Percentiles rank a stretch among this genome's conserved stretches.
Conservation (phyloP, 2,888 invertebrate species). For the Drosophila merina region DNA sequence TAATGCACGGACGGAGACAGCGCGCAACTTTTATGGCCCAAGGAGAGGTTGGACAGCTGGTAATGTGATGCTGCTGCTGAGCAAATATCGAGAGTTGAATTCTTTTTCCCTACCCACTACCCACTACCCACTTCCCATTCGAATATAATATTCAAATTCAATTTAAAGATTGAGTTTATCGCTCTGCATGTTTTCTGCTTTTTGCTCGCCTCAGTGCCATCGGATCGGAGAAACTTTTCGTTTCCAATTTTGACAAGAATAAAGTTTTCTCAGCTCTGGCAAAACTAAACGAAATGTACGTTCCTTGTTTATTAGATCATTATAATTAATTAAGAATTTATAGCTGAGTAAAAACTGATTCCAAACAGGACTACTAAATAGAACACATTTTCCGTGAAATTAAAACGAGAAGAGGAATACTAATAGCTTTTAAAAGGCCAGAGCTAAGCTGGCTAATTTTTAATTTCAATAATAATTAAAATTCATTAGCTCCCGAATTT, state of each 20-base stretch:
- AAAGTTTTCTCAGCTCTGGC: background rate
- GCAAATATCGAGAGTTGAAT: constrained; percentile 65
- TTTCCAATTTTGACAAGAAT: constrained; percentile 14
- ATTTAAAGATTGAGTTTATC: constrained; percentile 78
- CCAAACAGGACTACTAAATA: background rate
- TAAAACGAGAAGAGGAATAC: background rate
- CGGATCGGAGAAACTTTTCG: constrained; percentile 19
- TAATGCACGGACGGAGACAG: constrained; percentile 76
- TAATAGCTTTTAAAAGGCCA: background rate
- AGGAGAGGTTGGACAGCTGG: constrained; percentile 57
- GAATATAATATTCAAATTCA: constrained; percentile 77
- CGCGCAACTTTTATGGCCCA: constrained; percentile 67
- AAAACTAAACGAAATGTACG: background rate
- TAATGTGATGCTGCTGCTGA: constrained; percentile 70
- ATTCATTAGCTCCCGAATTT: constrained; percentile 22
- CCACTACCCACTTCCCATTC: constrained; percentile 10
- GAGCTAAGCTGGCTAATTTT: constrained; percentile 11
- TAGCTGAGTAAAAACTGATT: background rate
- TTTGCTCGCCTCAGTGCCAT: constrained; percentile 52
- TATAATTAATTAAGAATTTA: background rate
- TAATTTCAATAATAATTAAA: constrained; percentile 50
- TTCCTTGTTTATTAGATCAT: background rate
- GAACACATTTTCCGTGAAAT: background rate
- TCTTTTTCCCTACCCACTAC: constrained; percentile 29
- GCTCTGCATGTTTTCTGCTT: constrained; percentile 67